These are phyloP conservation scores for Arenaria interpres DNA, from an alignment of 2,113 vertebrate species.

Conservation along the genomic window DNA sequence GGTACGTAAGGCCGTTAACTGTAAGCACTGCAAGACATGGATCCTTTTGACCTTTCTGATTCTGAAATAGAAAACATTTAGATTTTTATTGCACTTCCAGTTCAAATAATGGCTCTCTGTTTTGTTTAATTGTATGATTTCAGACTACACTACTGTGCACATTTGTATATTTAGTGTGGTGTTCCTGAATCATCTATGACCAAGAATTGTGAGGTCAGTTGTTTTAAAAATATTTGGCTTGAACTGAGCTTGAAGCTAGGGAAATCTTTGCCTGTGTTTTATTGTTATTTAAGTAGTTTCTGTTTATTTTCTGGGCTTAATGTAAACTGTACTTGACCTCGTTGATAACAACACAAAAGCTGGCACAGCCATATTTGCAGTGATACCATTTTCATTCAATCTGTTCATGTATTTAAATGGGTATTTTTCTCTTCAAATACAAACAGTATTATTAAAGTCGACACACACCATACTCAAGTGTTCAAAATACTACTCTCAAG, in stretches of 20 bases:
- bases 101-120: background rate
- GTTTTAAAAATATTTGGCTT: conserved; percentile 14
- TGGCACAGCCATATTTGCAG: background rate
- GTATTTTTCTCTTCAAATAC: background rate
- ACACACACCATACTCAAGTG: background rate
- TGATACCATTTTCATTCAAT: background rate
- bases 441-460: background rate
- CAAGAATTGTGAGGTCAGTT: background rate
- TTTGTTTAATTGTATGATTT: background rate
- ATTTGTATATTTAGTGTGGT: background rate
- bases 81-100: background rate
- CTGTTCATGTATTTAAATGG: background rate
- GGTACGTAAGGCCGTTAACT: background rate
- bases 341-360: background rate
- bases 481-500: background rate
- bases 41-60: background rate
- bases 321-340: background rate
- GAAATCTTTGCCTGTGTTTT: background rate
- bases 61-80: background rate
- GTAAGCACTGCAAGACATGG: background rate
- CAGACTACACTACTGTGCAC: background rate
- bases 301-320: conserved; percentile 3
- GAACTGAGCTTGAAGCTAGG: background rate
- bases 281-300: background rate
- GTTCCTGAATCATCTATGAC: background rate